Conservation (phyloP, 2,888 invertebrate genomes). For the Amiota minor region DNA sequence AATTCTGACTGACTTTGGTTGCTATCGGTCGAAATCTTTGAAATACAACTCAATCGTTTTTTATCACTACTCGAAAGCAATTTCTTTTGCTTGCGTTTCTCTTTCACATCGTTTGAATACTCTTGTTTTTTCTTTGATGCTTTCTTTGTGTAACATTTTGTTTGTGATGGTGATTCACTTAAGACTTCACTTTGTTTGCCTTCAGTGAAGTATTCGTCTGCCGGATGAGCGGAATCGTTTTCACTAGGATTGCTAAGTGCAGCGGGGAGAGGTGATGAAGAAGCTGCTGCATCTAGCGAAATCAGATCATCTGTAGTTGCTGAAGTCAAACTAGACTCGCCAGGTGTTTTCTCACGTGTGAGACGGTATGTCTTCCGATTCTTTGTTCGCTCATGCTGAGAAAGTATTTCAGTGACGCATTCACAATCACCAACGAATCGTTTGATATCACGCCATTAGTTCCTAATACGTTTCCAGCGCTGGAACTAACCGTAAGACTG, state of each 20-base stretch:
- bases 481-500: conserved; percentile 59
- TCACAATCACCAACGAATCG: conserved; percentile 72
- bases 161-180: conserved; percentile 74
- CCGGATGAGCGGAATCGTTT: conserved; percentile 77
- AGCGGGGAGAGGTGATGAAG: conserved; percentile 39
- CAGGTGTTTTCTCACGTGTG: conserved; percentile 67
- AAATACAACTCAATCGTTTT: conserved; percentile 72
- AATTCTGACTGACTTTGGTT: conserved; percentile 63
- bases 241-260: conserved; percentile 48
- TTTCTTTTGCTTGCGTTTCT: conserved; percentile 60
- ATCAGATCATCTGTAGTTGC: conserved; percentile 53
- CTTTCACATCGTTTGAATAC: conserved; percentile 38
- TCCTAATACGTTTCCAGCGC: conserved; percentile 36
- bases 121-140: conserved; percentile 50
- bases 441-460: conserved; percentile 61
- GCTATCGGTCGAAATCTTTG: conserved; percentile 73
- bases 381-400: conserved; percentile 72
- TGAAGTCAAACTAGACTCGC: conserved; percentile 55
- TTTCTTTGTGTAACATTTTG: conserved; percentile 72
- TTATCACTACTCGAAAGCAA: conserved; percentile 61
- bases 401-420: conserved; percentile 68
- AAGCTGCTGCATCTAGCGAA: conserved; percentile 48
- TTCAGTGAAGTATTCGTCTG: conserved; percentile 79
- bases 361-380: conserved; percentile 72
- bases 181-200: conserved; percentile 13